These are phyloP conservation scores for Onychorhynchus coronatus DNA, from an alignment of 2,113 vertebrate genomes.

Conservation along the genomic window DNA sequence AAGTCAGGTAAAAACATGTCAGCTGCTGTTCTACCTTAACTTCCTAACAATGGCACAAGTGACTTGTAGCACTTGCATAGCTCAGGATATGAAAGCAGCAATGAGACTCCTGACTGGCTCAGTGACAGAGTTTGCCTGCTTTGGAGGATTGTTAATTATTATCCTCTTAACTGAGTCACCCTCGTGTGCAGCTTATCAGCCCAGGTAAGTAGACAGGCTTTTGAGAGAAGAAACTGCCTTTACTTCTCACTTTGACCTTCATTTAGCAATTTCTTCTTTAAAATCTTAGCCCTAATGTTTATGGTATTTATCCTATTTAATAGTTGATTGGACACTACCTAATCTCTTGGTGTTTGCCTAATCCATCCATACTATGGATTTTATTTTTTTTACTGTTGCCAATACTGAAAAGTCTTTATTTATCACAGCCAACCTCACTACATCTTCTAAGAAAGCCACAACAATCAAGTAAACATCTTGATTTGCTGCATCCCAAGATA, in stretches of 20 bases:
- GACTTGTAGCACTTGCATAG: neutral
- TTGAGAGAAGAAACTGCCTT: neutral
- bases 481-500: neutral
- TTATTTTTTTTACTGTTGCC: neutral
- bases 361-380: neutral
- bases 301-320: neutral
- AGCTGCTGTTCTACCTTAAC: neutral
- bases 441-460: neutral
- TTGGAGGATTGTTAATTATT: constrained; percentile 35
- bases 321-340: neutral
- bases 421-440: neutral
- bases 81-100: neutral
- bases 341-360: neutral
- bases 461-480: neutral
- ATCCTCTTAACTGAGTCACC: constrained; percentile 22
- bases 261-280: neutral
- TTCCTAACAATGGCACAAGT: neutral
- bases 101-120: neutral
- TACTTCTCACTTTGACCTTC: neutral
- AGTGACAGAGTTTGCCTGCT: neutral
- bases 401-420: neutral
- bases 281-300: neutral
- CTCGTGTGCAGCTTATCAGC: constrained; percentile 1
- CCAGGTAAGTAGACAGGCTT: neutral
- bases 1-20: neutral